These are phyloP conservation scores for Capra hircus DNA, from an alignment of 2,113 vertebrate genomes.

Conservation along the genomic window DNA sequence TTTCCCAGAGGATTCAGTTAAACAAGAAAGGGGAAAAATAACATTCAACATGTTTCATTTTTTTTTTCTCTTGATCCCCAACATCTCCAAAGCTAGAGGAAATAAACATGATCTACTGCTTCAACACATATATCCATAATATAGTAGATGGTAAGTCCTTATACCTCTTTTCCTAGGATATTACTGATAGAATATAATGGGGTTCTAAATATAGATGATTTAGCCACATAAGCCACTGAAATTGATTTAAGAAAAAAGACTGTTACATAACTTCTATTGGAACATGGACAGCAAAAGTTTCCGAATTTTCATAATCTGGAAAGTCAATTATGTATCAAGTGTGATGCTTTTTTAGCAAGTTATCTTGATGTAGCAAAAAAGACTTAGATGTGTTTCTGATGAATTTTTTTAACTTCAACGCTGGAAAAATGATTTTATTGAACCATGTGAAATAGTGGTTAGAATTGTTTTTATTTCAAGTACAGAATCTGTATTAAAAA, in stretches of 20 bases:
- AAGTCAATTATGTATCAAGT: slow-evolving; percentile 33
- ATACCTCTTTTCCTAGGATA: background rate
- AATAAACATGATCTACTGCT: background rate
- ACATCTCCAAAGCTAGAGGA: background rate
- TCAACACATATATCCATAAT: background rate
- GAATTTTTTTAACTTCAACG: background rate
- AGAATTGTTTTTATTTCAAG: slow-evolving; percentile 58
- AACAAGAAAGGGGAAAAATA: background rate
- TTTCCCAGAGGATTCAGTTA: background rate
- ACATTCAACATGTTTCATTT: background rate
- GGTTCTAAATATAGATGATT: background rate
- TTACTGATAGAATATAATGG: background rate
- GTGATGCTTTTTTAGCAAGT: background rate
- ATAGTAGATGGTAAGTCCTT: background rate
- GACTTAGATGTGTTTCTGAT: background rate
- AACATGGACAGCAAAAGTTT: background rate
- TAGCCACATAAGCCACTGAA: background rate
- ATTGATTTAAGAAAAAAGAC: background rate
- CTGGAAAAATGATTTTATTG: slow-evolving; percentile 39
- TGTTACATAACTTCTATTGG: background rate
- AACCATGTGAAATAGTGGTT: slow-evolving; percentile 15
- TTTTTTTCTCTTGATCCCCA: background rate
- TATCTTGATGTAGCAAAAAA: background rate
- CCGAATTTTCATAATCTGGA: slow-evolving; percentile 6
- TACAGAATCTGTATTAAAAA: slow-evolving; percentile 73